Evolutionary conservation across 2,888 invertebrate species (phyloP).

Genomic region (Portevinia maculata): DNA sequence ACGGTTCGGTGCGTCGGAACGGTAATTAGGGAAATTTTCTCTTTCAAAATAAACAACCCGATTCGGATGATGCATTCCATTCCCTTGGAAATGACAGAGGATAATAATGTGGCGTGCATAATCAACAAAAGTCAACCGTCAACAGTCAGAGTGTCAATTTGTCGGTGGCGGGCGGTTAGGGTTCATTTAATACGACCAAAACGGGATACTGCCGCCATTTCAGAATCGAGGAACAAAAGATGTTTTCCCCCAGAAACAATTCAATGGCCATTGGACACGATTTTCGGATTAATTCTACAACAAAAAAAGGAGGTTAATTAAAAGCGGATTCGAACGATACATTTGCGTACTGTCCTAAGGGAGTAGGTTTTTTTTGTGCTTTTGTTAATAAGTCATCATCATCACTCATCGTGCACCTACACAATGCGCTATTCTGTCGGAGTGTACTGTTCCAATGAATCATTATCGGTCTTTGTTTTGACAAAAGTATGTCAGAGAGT

Average conservation of each 20-base stretch:
- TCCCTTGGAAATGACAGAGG: constrained; percentile 9
- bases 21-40: constrained; percentile 68
- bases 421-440: constrained; percentile 39
- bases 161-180: constrained; percentile 16
- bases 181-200: constrained; percentile 28
- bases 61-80: constrained; percentile 49
- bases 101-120: constrained; percentile 51
- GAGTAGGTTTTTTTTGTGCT: constrained; percentile 56
- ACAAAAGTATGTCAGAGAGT: constrained; percentile 42
- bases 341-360: constrained; percentile 16
- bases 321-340: constrained; percentile 55
- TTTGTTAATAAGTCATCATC: constrained; percentile 30
- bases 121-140: constrained; percentile 38
- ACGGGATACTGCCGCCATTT: constrained; percentile 3
- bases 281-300: constrained; percentile 43
- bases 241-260: constrained; percentile 25
- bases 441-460: constrained; percentile 44
- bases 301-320: constrained; percentile 64
- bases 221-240: constrained; percentile 50
- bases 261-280: constrained; percentile 64
- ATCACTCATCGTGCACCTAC: constrained; percentile 9
- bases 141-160: constrained; percentile 48
- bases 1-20: constrained; percentile 64
- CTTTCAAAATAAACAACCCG: constrained; percentile 36
- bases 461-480: constrained; percentile 51